phyloP scores from a whole-genome alignment of 2,888 invertebrate species.

The Chymomyza procnemis region DNA sequence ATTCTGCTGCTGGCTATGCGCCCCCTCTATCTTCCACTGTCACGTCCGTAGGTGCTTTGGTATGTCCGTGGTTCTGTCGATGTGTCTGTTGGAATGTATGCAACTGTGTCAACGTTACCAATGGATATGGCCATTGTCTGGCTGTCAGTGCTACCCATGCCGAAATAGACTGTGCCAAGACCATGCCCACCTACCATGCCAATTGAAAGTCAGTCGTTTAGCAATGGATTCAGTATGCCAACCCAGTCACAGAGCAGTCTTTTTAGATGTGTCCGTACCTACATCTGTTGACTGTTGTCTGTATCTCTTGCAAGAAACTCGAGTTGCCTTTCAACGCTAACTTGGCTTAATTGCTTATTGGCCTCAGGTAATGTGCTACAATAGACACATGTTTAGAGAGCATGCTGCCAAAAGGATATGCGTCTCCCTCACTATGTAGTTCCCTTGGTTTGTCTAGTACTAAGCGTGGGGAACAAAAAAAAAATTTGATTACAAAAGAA shows the following conservation, averaged over 20 bases:
- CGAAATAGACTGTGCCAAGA: not conserved
- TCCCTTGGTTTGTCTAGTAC: not conserved
- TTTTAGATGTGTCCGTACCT: not conserved
- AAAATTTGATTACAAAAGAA: too few species aligned
- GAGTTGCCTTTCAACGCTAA: not conserved
- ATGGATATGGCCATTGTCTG: not conserved
- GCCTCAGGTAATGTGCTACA: conserved; percentile 6
- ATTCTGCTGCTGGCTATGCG: conserved; percentile 10
- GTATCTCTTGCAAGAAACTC: not conserved
- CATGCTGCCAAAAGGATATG: not conserved
- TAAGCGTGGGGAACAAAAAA: not conserved
- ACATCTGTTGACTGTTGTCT: too few species aligned
- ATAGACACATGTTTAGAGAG: not conserved
- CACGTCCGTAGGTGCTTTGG: not conserved
- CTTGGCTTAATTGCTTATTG: conserved; percentile 5
- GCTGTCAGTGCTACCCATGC: not conserved
- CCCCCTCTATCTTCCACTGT: conserved; percentile 3
- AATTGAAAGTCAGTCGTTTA: not conserved
- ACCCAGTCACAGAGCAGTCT: too few species aligned
- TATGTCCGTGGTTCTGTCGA: not conserved
- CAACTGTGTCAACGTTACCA: conserved; percentile 45
- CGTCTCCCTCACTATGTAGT: too few species aligned
- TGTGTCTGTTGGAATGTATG: conserved; percentile 29
- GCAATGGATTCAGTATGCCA: not conserved
- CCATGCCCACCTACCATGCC: not conserved